Evolutionary conservation across 1,140 invertebrate genomes (phyloP).

Genomic region (Drosophila setifemur): DNA sequence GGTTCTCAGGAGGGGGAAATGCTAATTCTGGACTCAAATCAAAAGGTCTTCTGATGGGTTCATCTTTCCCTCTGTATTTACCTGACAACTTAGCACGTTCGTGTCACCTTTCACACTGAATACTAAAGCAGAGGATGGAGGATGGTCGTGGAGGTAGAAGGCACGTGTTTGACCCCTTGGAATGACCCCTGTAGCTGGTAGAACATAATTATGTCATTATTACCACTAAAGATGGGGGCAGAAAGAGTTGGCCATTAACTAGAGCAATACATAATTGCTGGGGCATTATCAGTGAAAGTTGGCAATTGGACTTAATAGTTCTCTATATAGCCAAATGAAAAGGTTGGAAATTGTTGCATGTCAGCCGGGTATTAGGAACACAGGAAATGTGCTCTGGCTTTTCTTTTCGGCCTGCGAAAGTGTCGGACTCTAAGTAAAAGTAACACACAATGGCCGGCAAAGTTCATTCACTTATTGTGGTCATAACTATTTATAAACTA

Average conservation of each 20-base stretch:
- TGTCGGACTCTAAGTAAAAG: conserved; percentile 47
- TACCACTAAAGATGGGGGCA: conserved; percentile 22
- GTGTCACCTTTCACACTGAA: conserved; percentile 36
- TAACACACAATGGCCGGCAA: conserved; percentile 33
- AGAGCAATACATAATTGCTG: conserved; percentile 45
- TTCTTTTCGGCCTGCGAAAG: conserved; percentile 51
- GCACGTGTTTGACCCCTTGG: conserved; percentile 42
- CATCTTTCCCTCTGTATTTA: conserved; percentile 30
- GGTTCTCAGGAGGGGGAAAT: conserved; percentile 36
- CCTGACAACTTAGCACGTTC: conserved; percentile 44
- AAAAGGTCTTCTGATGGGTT: conserved; percentile 37
- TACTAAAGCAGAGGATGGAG: conserved; percentile 54
- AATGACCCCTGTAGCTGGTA: conserved; percentile 5
- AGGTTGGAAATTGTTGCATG: conserved; percentile 60
- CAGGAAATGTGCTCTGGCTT: conserved; percentile 62
- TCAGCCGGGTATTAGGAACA: conserved; percentile 54
- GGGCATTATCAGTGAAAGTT: conserved; percentile 67
- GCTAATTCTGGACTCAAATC: conserved; percentile 61
- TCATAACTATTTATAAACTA: conserved; percentile 56
- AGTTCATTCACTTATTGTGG: conserved; percentile 57
- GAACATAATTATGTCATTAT: conserved; percentile 52
- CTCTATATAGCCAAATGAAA: conserved; percentile 36
- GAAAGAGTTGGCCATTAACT: conserved; percentile 27
- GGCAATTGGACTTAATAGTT: conserved; percentile 57
- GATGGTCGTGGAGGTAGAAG: not conserved